A percentile compares a stretch with the other conserved stretches of the same genome.
Evolutionary conservation across 2,888 invertebrate species (phyloP).

Genomic region (Sycophila texana): DNA sequence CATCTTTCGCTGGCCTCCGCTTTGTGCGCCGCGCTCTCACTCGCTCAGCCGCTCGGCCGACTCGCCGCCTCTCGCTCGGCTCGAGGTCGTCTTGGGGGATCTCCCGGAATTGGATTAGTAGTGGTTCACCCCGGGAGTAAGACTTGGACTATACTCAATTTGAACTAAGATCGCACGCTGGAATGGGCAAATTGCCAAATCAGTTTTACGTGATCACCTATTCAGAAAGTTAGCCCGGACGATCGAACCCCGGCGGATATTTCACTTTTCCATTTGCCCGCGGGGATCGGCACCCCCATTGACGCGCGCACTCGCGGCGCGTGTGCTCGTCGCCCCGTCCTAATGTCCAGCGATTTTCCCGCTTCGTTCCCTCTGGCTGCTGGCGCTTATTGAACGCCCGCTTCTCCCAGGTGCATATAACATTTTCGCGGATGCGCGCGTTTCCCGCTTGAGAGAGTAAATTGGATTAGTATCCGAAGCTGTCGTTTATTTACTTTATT

Average conservation of each 20-base stretch:
- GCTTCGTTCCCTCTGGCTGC: too few relatives aligned
- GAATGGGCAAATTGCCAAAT: conserved; percentile 75
- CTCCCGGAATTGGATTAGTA: conserved; percentile 75
- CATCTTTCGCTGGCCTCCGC: conserved; percentile 22
- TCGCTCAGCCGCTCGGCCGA: conserved; percentile 39
- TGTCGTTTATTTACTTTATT: too few relatives aligned
- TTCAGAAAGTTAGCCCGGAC: conserved; percentile 72
- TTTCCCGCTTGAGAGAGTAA: too few relatives aligned
- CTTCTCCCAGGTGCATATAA: too few relatives aligned
- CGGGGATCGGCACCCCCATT: too few relatives aligned
- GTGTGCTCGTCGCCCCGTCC: background rate
- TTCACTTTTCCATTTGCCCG: conserved; percentile 55
- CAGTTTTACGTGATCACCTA: conserved; percentile 76
- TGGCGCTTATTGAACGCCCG: too few relatives aligned
- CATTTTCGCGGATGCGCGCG: too few relatives aligned
- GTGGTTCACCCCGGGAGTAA: conserved; percentile 72
- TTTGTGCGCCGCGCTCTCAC: conserved; percentile 52
- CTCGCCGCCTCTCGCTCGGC: conserved; percentile 42
- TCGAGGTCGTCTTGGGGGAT: conserved; percentile 71
- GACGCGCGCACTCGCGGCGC: too few relatives aligned
- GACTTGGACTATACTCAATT: conserved; percentile 75
- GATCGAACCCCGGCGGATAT: conserved; percentile 66
- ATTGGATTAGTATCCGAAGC: too few relatives aligned
- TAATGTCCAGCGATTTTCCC: too few relatives aligned
- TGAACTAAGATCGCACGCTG: conserved; percentile 73